Conservation (phyloP, 2,113 vertebrate genomes). For the human region DNA sequence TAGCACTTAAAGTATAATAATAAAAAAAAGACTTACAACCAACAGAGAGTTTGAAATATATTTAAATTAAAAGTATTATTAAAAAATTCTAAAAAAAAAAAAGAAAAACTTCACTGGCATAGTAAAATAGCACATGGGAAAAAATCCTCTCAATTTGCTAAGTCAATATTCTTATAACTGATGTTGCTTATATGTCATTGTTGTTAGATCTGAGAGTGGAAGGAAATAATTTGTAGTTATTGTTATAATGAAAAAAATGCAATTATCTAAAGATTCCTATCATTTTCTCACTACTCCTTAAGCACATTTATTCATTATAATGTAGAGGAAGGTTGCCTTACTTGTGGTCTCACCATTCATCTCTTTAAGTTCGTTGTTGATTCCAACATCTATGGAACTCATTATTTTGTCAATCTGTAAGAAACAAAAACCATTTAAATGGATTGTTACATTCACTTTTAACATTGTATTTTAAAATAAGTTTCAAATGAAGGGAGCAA, state of each 20-base stretch:
- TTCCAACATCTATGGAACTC: slow-evolving; percentile 96
- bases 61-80: not conserved
- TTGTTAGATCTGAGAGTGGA: slow-evolving; percentile 47
- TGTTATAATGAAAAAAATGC: slow-evolving; percentile 55
- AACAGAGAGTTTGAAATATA: too few species aligned
- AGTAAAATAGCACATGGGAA: not conserved
- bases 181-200: not conserved
- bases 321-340: slow-evolving; percentile 80
- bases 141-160: not conserved
- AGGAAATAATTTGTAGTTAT: slow-evolving; percentile 53
- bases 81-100: not conserved
- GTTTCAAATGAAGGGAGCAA: slow-evolving; percentile 1
- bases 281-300: slow-evolving; percentile 18
- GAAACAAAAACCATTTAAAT: slow-evolving; percentile 71
- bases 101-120: not conserved
- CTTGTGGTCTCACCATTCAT: slow-evolving; percentile 88
- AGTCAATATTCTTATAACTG: not conserved
- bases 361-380: slow-evolving; percentile 90
- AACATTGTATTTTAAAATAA: slow-evolving; percentile 38
- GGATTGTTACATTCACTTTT: not conserved
- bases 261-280: slow-evolving; percentile 51
- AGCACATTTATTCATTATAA: slow-evolving; percentile 13
- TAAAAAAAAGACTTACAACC: too few species aligned
- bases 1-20: too few species aligned
- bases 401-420: slow-evolving; percentile 98